Conservation (phyloP, 2,888 invertebrate genomes). For the Clunio marinus region DNA sequence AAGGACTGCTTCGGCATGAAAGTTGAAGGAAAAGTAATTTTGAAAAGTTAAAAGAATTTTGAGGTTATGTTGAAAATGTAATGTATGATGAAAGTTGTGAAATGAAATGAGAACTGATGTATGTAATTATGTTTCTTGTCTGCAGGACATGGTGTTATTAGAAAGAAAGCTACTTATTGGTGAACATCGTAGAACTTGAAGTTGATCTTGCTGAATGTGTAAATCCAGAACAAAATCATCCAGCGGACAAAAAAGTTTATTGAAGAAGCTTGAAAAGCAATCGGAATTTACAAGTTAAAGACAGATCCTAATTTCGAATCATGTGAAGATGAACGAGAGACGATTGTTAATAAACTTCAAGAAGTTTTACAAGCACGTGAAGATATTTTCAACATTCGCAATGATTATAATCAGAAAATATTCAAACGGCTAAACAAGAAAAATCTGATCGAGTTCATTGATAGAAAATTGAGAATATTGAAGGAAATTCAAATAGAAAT, state of each 20-base stretch:
- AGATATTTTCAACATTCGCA: conserved; percentile 55
- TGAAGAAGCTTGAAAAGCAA: conserved; percentile 63
- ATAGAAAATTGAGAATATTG: conserved; percentile 47
- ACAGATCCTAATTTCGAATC: conserved; percentile 62
- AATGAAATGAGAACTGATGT: too few relatives aligned
- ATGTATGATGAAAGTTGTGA: too few relatives aligned
- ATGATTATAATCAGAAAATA: conserved; percentile 54
- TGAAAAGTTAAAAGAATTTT: too few relatives aligned
- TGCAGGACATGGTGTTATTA: too few relatives aligned
- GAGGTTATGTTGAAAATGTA: too few relatives aligned
- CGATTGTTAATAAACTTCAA: conserved; percentile 58
- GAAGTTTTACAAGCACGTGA: conserved; percentile 59
- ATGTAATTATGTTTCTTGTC: too few relatives aligned
- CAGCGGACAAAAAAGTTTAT: conserved; percentile 66
- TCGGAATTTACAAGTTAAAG: conserved; percentile 79
- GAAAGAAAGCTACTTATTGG: too few relatives aligned
- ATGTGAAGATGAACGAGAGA: conserved; percentile 54
- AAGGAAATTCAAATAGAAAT: conserved; percentile 58
- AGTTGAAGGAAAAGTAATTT: too few relatives aligned
- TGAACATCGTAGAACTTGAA: too few relatives aligned
- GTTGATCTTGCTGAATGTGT: conserved; percentile 54
- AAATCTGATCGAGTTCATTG: conserved; percentile 48
- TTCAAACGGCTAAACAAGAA: conserved; percentile 52
- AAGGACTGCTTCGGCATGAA: too few relatives aligned
- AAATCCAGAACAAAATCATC: conserved; percentile 60